A percentile compares a stretch with the other conserved stretches of the same genome.
Evolutionary conservation across 2,113 vertebrate genomes (phyloP).

Genomic region (Megalops atlanticus): DNA sequence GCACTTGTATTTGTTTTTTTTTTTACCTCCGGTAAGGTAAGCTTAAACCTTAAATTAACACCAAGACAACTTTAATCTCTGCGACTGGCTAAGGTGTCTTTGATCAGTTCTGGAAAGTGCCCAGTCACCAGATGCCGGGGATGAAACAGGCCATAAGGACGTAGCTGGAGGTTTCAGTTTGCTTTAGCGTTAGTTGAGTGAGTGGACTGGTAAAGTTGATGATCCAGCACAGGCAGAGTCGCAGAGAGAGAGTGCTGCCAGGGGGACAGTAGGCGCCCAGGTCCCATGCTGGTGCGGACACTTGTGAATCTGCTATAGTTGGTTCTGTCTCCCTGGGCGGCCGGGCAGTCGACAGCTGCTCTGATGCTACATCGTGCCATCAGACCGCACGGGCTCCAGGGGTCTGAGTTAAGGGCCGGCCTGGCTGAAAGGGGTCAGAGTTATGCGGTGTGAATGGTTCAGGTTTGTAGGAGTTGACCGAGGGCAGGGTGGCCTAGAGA

Average conservation of each 20-base stretch:
- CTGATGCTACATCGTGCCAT: constrained; percentile 23
- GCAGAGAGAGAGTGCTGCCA: constrained; percentile 28
- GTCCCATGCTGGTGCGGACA: constrained; percentile 20
- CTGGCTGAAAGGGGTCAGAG: background rate
- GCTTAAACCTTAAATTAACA: too few relatives aligned
- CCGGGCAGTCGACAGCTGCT: constrained; percentile 51
- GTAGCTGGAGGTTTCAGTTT: background rate
- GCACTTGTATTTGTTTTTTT: too few relatives aligned
- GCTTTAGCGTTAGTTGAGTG: background rate
- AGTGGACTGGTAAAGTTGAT: background rate
- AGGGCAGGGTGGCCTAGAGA: background rate
- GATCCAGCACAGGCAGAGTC: background rate
- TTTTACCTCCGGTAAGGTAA: too few relatives aligned
- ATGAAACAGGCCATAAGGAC: background rate
- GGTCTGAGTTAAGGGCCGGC: background rate
- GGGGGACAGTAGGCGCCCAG: constrained; percentile 32
- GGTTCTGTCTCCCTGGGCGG: constrained; percentile 24
- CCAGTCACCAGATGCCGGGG: background rate
- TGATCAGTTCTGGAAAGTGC: background rate
- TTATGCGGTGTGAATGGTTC: background rate
- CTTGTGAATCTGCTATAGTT: constrained; percentile 15
- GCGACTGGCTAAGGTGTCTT: background rate
- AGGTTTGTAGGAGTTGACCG: background rate
- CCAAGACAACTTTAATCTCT: too few relatives aligned
- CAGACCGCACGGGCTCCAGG: background rate